These are phyloP conservation scores for Drosophila pegasa DNA, from an alignment of 2,888 invertebrate genomes.

Conservation along the genomic window DNA sequence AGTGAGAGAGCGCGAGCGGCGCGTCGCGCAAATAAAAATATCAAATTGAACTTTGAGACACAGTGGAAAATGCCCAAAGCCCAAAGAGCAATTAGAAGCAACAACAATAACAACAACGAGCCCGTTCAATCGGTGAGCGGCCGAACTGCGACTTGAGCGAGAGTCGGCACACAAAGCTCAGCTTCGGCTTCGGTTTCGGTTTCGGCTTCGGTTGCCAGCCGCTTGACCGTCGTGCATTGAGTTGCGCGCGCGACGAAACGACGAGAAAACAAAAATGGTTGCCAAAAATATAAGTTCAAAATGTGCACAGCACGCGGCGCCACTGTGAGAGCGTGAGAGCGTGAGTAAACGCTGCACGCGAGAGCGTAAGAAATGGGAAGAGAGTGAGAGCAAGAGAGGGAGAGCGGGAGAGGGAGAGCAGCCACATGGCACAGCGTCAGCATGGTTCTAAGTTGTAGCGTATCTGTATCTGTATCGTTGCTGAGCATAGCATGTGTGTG, in stretches of 20 bases:
- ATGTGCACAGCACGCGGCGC: conserved; percentile 62
- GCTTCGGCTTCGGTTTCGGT: conserved; percentile 11
- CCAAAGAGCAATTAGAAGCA: conserved; percentile 57
- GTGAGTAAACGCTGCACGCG: conserved; percentile 26
- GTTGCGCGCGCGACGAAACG: conserved; percentile 66
- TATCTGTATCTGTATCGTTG: conserved; percentile 34
- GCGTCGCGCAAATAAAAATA: conserved; percentile 54
- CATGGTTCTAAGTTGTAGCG: conserved; percentile 34
- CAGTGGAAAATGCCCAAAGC: conserved; percentile 77
- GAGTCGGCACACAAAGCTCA: conserved; percentile 15
- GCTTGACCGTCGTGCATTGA: conserved; percentile 34
- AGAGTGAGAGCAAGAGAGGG: conserved; percentile 24
- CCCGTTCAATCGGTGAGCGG: neutral
- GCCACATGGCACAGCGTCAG: conserved; percentile 47
- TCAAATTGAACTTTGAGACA: conserved; percentile 75
- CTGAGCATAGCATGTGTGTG: conserved; percentile 7
- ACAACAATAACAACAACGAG: conserved; percentile 24
- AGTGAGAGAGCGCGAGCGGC: conserved; percentile 15
- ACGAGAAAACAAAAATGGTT: conserved; percentile 52
- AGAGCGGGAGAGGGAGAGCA: conserved; percentile 5
- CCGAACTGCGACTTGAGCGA: conserved; percentile 17
- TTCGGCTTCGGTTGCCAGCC: conserved; percentile 19
- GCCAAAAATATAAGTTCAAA: conserved; percentile 70
- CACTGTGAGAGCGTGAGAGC: conserved; percentile 16
- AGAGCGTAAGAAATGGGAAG: conserved; percentile 3